Evolutionary conservation across 2,888 invertebrate genomes (phyloP), one percentile per base, ranked within the genome.

Genomic region (Aporophyla nigra): DNA sequence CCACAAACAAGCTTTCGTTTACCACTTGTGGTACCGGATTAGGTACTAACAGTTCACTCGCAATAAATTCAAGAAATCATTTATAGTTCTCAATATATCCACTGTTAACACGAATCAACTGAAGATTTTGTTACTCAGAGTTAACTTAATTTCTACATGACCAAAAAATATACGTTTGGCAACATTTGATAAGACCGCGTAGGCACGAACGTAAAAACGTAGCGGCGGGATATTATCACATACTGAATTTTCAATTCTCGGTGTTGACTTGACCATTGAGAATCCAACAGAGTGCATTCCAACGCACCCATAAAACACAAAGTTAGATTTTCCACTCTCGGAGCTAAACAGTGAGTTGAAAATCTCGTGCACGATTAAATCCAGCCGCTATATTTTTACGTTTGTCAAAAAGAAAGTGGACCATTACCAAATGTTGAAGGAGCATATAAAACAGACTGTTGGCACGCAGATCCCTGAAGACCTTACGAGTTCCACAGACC

Each of bases 401-500:
- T n/a, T n/a, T n/a, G n/a, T n/a, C n/a, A n/a, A n/a, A n/a, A n/a
- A n/a, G n/a, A n/a, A n/a, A n/a, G n/a, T n/a, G 46, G 51, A 33
- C 21, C 12, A 71, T 49, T 71, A 80, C 40, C 54, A 71, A 46
- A 46, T 46, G 43, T 56, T 40, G 65, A 51, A n/a, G 27, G 58
- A 40, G 12, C 72, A 76, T 71, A 12, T 62, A 67, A 43, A 58
- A 58, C 51, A 66, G 54, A 62, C 58, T 49, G 33, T 83, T 74
- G 71, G 68, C 78, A 77, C 71, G 72, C 43, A 76, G 65, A 69
- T 75, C 67, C 72, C 61, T 78, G 61, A 74, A 71, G 71, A 76
- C 58, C 43, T 78, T 73, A 79, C 69, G 66, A 72, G 71, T 70
- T 83, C 71, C 65, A 73, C 33, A 70, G 80, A 73, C 76, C 63